phyloP scores from a whole-genome alignment of 1,140 invertebrate genomes.

The Eumeta japonica region DNA sequence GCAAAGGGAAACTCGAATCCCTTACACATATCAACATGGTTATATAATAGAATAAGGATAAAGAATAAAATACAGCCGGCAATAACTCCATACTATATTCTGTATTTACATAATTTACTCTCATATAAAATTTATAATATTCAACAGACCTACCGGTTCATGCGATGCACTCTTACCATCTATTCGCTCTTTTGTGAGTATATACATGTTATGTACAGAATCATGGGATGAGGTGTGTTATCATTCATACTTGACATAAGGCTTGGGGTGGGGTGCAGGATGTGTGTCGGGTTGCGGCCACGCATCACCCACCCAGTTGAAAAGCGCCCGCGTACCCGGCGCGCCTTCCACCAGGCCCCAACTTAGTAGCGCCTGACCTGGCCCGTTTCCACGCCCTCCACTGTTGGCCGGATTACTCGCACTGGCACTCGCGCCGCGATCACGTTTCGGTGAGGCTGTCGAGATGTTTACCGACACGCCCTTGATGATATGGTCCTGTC shows the following conservation, averaged over 20 bases:
- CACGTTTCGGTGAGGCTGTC: conserved; percentile 86
- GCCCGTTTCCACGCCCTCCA: conserved; percentile 11
- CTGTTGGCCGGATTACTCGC: no score
- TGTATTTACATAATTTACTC: conserved; percentile 49
- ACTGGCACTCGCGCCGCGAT: conserved; percentile 26
- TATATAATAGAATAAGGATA: not conserved
- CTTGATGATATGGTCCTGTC: conserved; percentile 97
- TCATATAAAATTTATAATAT: conserved; percentile 49
- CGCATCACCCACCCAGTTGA: conserved; percentile 35
- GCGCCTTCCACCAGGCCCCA: conserved; percentile 35
- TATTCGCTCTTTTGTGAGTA: conserved; percentile 10
- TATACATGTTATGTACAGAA: conserved; percentile 10
- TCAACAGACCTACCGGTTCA: no score
- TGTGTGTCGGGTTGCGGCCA: conserved; percentile 22
- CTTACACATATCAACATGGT: no score
- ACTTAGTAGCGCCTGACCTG: conserved; percentile 16
- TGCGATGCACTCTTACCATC: no score
- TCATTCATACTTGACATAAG: conserved; percentile 51
- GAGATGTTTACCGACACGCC: conserved; percentile 93
- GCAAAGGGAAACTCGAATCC: no score
- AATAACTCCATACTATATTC: conserved; percentile 37
- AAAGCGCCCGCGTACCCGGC: conserved; percentile 29
- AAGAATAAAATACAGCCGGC: conserved; percentile 9
- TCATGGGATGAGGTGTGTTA: no score
- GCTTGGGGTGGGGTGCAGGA: conserved; percentile 29